Evolutionary conservation across 1,140 invertebrate genomes (phyloP).

Genomic region (Caenorhabditis briggsae): DNA sequence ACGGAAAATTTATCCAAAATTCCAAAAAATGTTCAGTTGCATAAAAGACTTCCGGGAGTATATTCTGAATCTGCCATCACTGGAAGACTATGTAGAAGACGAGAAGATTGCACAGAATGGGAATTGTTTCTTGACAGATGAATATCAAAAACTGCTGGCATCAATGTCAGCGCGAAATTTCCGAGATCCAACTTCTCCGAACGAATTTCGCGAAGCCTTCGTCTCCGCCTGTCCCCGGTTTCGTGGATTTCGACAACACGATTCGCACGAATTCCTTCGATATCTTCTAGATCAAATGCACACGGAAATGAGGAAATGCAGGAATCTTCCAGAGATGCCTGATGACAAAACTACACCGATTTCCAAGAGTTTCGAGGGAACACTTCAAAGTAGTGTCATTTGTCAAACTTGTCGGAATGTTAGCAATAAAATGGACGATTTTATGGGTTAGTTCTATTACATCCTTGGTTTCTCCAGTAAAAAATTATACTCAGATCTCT

Average conservation of each 20-base stretch:
- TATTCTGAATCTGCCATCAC: constrained; percentile 51
- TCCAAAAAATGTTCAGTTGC: constrained; percentile 26
- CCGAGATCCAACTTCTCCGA: background rate
- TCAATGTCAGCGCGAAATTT: background rate
- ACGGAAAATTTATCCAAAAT: background rate
- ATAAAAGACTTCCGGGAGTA: constrained; percentile 56
- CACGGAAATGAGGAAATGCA: constrained; percentile 55
- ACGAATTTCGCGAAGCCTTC: constrained; percentile 3
- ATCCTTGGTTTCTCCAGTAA: constrained; percentile 36
- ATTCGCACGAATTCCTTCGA: constrained; percentile 61
- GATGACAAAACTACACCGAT: constrained; percentile 35
- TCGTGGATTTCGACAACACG: constrained; percentile 60
- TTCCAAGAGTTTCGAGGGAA: constrained; percentile 55
- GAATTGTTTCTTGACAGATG: background rate
- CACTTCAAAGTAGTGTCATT: constrained; percentile 50
- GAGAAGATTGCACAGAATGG: constrained; percentile 2
- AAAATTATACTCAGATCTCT: constrained; percentile 45
- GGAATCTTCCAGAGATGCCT: constrained; percentile 52
- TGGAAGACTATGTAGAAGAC: constrained; percentile 58
- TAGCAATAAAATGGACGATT: constrained; percentile 63
- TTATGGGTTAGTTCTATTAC: constrained; percentile 54
- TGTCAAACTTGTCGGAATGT: constrained; percentile 54
- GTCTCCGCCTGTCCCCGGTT: background rate
- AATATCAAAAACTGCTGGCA: background rate
- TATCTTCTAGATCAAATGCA: constrained; percentile 53